phyloP scores from a whole-genome alignment of 1,140 invertebrate genomes.

The Heterodera schachtii region DNA sequence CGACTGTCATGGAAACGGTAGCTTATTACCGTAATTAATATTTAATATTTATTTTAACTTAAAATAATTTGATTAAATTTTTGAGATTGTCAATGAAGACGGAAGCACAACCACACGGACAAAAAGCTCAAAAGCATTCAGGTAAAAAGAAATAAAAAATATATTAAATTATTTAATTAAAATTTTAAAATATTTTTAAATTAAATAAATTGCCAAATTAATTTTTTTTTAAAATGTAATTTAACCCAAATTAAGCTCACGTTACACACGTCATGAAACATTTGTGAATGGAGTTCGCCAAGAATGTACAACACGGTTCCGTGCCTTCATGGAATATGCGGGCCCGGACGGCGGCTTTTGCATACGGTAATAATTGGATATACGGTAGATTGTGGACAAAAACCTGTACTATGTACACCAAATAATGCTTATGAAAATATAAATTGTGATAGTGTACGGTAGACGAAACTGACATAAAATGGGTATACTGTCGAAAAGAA shows the following conservation, averaged over 20 bases:
- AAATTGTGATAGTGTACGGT: too few species aligned
- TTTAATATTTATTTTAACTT: background rate
- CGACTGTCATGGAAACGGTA: slow-evolving; percentile 46
- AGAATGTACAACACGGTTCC: slow-evolving; percentile 48
- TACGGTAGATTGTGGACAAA: too few species aligned
- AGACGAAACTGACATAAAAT: too few species aligned
- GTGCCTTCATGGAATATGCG: slow-evolving; percentile 57
- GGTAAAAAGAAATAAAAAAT: slow-evolving; percentile 9
- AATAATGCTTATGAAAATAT: too few species aligned
- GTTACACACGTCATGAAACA: slow-evolving; percentile 50
- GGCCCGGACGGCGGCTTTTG: slow-evolving; percentile 52
- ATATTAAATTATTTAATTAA: too few species aligned
- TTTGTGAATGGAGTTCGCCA: slow-evolving; percentile 50
- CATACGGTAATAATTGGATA: slow-evolving; percentile 17
- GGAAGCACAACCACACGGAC: slow-evolving; percentile 53
- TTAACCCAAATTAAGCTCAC: slow-evolving; percentile 30
- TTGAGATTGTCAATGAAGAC: slow-evolving; percentile 45
- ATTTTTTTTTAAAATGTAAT: background rate
- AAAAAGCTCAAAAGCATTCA: slow-evolving; percentile 53
- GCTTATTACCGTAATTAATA: background rate
- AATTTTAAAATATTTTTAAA: background rate
- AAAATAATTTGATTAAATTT: background rate
- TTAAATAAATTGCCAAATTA: too few species aligned
- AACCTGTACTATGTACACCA: too few species aligned
- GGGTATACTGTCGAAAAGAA: too few species aligned